These are phyloP conservation scores for Brachypodius melanocephalos DNA, from an alignment of 2,113 vertebrate genomes.

Conservation along the genomic window DNA sequence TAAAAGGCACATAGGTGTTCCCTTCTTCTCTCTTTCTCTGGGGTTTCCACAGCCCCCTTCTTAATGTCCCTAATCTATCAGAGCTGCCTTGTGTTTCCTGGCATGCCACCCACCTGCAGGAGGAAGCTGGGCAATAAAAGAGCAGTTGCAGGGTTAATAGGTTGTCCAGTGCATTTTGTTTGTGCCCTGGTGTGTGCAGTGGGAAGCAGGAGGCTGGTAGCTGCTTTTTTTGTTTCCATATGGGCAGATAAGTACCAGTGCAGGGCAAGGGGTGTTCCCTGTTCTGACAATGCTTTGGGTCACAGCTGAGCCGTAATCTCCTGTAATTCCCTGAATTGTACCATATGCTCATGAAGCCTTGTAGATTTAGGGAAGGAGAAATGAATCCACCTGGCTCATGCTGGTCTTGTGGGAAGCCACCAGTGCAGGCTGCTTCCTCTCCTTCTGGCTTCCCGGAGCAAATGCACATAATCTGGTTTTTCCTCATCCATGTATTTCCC, in stretches of 20 bases:
- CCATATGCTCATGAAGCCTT: rapidly evolving
- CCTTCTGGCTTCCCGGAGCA: not conserved
- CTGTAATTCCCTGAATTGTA: not conserved
- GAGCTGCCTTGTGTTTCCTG: not conserved
- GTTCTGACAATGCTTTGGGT: not conserved
- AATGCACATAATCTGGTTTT: rapidly evolving
- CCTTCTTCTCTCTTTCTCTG: not conserved
- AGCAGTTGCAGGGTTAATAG: not conserved
- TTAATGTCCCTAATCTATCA: not conserved
- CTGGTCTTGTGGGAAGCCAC: not conserved
- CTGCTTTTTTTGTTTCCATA: not conserved
- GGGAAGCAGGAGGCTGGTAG: not conserved
- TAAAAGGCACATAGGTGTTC: rapidly evolving
- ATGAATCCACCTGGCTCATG: not conserved
- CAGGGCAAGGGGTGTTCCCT: not conserved
- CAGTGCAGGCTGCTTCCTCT: not conserved
- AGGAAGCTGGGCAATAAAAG: not conserved
- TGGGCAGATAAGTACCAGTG: not conserved
- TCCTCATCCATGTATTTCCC: not conserved
- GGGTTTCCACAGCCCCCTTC: not conserved
- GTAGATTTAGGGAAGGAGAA: not conserved
- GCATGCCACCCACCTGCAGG: not conserved
- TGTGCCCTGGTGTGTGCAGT: rapidly evolving
- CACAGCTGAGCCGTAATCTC: not conserved
- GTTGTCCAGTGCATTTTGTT: rapidly evolving